These are phyloP conservation scores for Aquatica leii DNA, from an alignment of 2,888 invertebrate species.

Conservation along the genomic window DNA sequence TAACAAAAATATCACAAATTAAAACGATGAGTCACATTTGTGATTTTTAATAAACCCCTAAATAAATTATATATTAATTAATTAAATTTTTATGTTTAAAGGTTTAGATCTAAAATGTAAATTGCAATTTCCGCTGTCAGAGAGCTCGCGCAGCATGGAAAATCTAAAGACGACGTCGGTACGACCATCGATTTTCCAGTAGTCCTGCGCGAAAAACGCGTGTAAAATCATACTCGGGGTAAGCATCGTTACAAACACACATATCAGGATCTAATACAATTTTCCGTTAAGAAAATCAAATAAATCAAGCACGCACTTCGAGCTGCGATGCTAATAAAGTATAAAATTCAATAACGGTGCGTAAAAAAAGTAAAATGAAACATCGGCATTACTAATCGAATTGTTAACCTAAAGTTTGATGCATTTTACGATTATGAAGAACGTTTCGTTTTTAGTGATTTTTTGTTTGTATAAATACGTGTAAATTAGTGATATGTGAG, in stretches of 20 bases:
- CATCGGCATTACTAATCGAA: not conserved
- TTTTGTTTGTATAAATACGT: constrained; percentile 3
- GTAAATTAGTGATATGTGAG: constrained; percentile 31
- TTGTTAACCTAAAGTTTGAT: constrained; percentile 5
- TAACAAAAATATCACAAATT: no score
- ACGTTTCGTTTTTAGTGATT: not conserved
- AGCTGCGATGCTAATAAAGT: not conserved
- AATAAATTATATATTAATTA: no score
- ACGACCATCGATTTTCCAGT: constrained; percentile 55
- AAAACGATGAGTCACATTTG: no score
- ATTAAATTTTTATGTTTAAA: no score
- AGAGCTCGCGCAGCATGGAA: constrained; percentile 20
- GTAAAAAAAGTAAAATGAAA: no score
- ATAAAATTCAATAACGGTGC: not conserved
- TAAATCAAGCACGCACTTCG: not conserved
- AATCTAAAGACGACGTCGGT: constrained; percentile 41
- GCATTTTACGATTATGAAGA: not conserved
- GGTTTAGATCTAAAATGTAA: constrained; percentile 16
- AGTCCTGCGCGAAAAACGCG: constrained; percentile 54
- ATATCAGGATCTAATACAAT: constrained; percentile 43
- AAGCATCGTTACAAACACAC: constrained; percentile 51
- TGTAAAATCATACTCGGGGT: constrained; percentile 55
- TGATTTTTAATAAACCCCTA: no score
- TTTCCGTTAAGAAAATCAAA: constrained; percentile 14
- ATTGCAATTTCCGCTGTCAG: constrained; percentile 17